These are phyloP conservation scores for Telmatherina bonti DNA, from an alignment of 2,797 vertebrate genomes.

Conservation along the genomic window DNA sequence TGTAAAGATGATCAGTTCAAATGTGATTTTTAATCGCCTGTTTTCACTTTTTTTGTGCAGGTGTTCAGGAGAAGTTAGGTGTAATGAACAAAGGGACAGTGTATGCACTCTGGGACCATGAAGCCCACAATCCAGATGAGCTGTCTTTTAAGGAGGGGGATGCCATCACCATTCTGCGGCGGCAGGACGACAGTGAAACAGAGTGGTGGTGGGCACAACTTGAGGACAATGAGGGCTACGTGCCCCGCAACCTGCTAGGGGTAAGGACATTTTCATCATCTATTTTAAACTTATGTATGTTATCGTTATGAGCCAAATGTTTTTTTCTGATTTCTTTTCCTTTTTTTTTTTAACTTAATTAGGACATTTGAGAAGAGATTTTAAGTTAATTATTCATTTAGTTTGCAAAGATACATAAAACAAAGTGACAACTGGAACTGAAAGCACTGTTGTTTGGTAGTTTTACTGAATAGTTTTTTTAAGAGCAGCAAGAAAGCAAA, in stretches of 20 bases:
- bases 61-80: conserved; percentile 97
- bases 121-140: conserved; percentile 92
- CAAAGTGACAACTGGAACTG: not conserved
- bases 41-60: conserved; percentile 69
- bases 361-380: not conserved
- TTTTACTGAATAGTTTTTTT: not conserved
- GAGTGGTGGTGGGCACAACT: conserved; percentile 99
- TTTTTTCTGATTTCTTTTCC: not conserved
- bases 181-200: conserved; percentile 93
- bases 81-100: conserved; percentile 98
- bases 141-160: conserved; percentile 93
- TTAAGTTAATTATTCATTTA: not conserved
- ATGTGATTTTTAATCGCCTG: not conserved
- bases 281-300: not conserved
- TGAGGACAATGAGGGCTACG: conserved; percentile 94
- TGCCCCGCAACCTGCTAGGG: conserved; percentile 90
- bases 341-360: not conserved
- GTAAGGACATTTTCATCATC: conserved; percentile 42
- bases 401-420: not conserved
- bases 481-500: not conserved
- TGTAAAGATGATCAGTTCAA: not conserved
- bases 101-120: conserved; percentile 93
- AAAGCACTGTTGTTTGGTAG: not conserved
- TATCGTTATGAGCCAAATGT: not conserved
- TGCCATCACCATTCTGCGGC: conserved; percentile 90